Base-by-base conservation (phyloP, 37 sponge, comb jelly and placozoan species). In the Halichondria panicea region DNA sequence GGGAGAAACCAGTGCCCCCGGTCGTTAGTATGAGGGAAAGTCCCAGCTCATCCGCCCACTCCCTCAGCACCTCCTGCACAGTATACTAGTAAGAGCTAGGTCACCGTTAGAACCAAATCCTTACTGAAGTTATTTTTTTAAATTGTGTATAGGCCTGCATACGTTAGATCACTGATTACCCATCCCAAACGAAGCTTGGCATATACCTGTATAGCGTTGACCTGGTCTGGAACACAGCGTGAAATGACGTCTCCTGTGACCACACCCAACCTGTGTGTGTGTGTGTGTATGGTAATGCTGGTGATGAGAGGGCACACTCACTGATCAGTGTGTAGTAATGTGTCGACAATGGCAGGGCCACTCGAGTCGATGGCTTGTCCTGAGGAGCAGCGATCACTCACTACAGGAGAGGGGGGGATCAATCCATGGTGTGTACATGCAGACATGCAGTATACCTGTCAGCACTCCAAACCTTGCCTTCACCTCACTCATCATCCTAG, bases 1-100 rank as follows among this genome's bases (percentile, higher is more conserved):
- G 74, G 43, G 96, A 67, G 38, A 99, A 87, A 0, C 99, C 99
- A n/a, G 99, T 99, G 19, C 99, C 99, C 11, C 99, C 99, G 0
- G 94, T 93, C 15, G 96, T 95, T 8, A 99, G 80, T 30, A 99
- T 63, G 13, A 96, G 81, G 4, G 55, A n/a, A 38, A 96, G 41
- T 56, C 59, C 50, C 41, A 77, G 64, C 22, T 52, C 54, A 44
- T 96, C 97, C 60, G 73, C 71, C 92, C 91, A 93, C 22, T 73
- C 40, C 45, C 28, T 34, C 46, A 91, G 36, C 0, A 85, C 75
- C 42, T 18, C 56, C 88, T 87, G 71, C 24, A 9, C n/a, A n/a
- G n/a, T n/a, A n/a, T n/a, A n/a, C n/a, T n/a, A n/a, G n/a, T n/a
- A n/a, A n/a, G n/a, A n/a, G n/a, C n/a, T n/a, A n/a, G n/a, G n/a